phyloP scores from a whole-genome alignment of 2,888 invertebrate species.

The Limenitis arthemis region DNA sequence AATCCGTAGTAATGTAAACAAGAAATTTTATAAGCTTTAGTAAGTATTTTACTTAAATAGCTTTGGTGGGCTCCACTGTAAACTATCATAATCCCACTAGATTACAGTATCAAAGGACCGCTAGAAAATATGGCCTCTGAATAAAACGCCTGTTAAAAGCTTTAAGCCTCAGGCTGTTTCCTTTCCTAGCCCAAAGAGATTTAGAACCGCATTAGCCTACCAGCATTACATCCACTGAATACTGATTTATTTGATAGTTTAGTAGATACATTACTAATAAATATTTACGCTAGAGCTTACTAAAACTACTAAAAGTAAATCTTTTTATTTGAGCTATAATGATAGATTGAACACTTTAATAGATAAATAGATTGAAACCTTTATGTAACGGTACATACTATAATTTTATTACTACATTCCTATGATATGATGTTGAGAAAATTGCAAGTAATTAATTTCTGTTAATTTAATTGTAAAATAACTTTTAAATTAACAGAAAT shows the following conservation, averaged over 20 bases:
- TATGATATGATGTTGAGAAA: too few relatives aligned
- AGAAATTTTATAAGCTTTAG: background rate
- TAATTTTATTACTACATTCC: too few relatives aligned
- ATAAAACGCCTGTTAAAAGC: constrained; percentile 13
- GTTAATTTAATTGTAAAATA: too few relatives aligned
- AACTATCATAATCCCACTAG: constrained; percentile 9
- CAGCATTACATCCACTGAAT: constrained; percentile 7
- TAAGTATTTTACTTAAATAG: constrained; percentile 2
- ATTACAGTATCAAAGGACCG: constrained; percentile 13
- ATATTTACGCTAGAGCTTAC: background rate
- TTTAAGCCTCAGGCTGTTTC: constrained; percentile 13
- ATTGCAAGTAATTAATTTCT: too few relatives aligned
- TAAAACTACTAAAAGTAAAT: too few relatives aligned
- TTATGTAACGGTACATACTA: too few relatives aligned
- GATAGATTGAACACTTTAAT: too few relatives aligned
- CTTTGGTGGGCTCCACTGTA: constrained; percentile 1
- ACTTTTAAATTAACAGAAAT: too few relatives aligned
- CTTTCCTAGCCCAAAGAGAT: constrained; percentile 11
- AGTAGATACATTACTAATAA: background rate
- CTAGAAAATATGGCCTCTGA: constrained; percentile 7
- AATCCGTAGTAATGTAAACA: background rate
- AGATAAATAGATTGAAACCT: too few relatives aligned
- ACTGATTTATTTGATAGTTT: constrained; percentile 2
- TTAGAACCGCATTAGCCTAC: constrained; percentile 9
- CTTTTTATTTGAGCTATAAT: too few relatives aligned